Conservation (phyloP, 2,888 invertebrate genomes). For the Hofmannophila pseudospretella region DNA sequence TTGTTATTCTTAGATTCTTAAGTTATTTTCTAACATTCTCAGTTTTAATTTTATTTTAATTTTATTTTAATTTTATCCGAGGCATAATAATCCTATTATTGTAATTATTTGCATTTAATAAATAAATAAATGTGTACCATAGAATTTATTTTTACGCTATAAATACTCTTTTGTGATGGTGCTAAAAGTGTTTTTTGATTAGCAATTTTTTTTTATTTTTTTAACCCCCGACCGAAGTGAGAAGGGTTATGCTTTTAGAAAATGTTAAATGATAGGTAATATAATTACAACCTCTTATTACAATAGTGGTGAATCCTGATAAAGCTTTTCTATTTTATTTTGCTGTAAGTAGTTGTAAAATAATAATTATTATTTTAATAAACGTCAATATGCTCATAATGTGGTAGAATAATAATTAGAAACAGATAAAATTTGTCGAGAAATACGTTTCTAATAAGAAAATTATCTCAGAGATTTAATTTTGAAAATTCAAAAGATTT, state of each 20-base stretch:
- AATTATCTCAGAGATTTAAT: conserved; percentile 26
- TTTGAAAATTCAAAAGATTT: conserved; percentile 28
- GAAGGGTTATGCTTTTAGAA: too few species aligned
- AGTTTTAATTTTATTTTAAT: too few species aligned
- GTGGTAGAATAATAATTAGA: background rate
- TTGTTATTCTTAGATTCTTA: too few species aligned
- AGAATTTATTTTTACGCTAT: conserved; percentile 3
- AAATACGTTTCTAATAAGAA: conserved; percentile 9
- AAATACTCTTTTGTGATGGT: conserved; percentile 9
- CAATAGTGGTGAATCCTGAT: background rate
- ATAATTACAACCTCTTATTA: background rate
- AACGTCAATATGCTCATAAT: conserved; percentile 1
- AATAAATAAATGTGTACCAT: conserved; percentile 8
- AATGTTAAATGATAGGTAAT: too few species aligned
- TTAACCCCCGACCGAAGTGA: background rate
- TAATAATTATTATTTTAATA: too few species aligned
- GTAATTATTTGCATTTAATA: conserved; percentile 19
- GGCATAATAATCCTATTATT: too few species aligned
- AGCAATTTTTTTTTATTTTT: conserved; percentile 1
- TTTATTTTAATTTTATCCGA: too few species aligned
- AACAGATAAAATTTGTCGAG: background rate
- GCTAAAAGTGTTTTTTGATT: conserved; percentile 7
- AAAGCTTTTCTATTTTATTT: background rate
- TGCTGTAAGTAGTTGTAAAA: too few species aligned
- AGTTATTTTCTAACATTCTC: too few species aligned